Conservation (phyloP, 2,797 vertebrate genomes). For the Kryptolebias ocellatus region DNA sequence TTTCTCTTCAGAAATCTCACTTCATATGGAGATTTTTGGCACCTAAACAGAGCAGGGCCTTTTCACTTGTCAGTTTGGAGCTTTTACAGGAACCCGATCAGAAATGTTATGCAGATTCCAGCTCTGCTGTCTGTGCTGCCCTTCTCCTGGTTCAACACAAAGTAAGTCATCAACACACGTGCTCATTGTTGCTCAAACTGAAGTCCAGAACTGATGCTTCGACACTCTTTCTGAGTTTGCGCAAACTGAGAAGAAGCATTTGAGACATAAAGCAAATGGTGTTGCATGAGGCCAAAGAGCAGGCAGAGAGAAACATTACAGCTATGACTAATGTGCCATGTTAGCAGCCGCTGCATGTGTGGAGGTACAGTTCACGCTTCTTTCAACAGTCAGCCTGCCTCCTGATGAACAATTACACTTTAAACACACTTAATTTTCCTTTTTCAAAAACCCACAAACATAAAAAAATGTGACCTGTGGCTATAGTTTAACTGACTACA, state of each 20-base stretch:
- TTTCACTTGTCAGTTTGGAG: slow-evolving; percentile 2
- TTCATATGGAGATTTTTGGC: background rate
- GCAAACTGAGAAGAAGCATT: background rate
- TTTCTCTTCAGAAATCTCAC: slow-evolving; percentile 10
- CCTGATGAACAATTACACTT: slow-evolving; percentile 36
- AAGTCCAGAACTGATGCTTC: background rate
- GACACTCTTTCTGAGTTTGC: background rate
- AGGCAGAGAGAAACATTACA: slow-evolving; percentile 9
- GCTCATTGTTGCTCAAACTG: slow-evolving; percentile 5
- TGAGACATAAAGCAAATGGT: slow-evolving; percentile 8
- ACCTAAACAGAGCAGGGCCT: background rate
- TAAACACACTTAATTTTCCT: slow-evolving; percentile 14
- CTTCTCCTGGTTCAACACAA: background rate
- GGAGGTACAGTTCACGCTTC: slow-evolving; percentile 52
- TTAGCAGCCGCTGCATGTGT: slow-evolving; percentile 27
- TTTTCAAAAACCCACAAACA: background rate
- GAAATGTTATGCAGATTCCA: slow-evolving; percentile 1
- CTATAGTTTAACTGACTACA: background rate
- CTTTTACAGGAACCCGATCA: background rate
- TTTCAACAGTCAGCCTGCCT: slow-evolving; percentile 51
- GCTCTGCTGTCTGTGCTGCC: background rate
- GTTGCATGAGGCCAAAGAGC: slow-evolving; percentile 11
- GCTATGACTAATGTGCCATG: slow-evolving; percentile 48
- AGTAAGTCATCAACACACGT: slow-evolving; percentile 2
- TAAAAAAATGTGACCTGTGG: background rate